Conservation (phyloP, 1,140 invertebrate species). For the Drosophila sp. region DNA sequence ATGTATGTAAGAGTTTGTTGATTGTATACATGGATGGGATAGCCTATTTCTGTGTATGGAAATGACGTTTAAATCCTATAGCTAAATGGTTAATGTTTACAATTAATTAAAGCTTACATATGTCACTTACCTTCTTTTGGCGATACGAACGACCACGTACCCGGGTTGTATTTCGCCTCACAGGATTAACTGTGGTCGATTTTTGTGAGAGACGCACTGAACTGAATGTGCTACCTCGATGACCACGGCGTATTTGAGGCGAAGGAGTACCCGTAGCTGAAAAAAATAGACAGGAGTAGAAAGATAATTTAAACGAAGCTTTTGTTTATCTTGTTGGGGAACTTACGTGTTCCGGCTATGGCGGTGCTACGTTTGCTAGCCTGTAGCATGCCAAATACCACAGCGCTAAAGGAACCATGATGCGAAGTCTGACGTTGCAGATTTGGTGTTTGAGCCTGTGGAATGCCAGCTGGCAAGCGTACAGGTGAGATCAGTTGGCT, state of each 20-base stretch:
- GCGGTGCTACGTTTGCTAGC: constrained; percentile 88
- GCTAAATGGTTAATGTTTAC: no score
- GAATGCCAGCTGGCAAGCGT: constrained; percentile 73
- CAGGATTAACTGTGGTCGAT: constrained; percentile 82
- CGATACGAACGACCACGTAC: constrained; percentile 82
- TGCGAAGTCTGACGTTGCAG: constrained; percentile 88
- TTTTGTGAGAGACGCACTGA: constrained; percentile 84
- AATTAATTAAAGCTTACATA: no score
- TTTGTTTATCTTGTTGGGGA: no score
- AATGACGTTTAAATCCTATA: no score
- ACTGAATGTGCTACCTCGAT: constrained; percentile 84
- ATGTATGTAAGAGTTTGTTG: no score
- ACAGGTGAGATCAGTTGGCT: constrained; percentile 82
- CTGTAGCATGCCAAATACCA: constrained; percentile 93
- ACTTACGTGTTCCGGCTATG: constrained; percentile 84
- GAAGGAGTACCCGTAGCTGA: constrained; percentile 82
- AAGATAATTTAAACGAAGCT: background rate
- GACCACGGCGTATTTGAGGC: constrained; percentile 76
- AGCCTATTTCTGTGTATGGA: no score
- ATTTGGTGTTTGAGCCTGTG: constrained; percentile 74
- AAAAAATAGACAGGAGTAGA: background rate
- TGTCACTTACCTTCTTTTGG: constrained; percentile 76
- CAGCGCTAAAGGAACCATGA: constrained; percentile 91
- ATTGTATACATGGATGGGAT: no score
- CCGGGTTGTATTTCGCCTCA: constrained; percentile 84